phyloP scores from a whole-genome alignment of 2,797 vertebrate genomes.

The Lithobates sylvaticus region DNA sequence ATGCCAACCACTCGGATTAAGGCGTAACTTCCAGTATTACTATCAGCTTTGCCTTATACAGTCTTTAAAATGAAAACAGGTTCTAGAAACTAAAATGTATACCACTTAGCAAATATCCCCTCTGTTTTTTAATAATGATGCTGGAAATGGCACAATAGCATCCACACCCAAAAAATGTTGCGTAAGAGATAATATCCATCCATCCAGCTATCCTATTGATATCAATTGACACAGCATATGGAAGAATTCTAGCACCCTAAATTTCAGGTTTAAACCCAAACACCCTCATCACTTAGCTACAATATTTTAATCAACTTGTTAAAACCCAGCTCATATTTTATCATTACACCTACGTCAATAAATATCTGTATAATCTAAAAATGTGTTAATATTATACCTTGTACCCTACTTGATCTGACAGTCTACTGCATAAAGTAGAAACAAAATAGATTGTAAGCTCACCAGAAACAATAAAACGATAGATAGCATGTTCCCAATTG shows the following conservation, averaged over 20 bases:
- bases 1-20: too few species aligned
- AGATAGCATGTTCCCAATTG: too few species aligned
- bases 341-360: too few species aligned
- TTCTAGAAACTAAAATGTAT: not conserved
- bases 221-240: not conserved
- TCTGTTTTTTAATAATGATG: not conserved
- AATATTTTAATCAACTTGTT: not conserved
- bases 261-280: not conserved
- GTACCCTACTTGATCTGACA: not conserved
- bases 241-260: not conserved
- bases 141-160: not conserved
- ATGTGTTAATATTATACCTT: too few species aligned
- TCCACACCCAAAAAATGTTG: not conserved
- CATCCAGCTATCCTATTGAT: not conserved
- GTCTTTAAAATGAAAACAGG: too few species aligned
- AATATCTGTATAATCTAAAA: too few species aligned
- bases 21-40: not conserved
- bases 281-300: not conserved
- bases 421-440: too few species aligned
- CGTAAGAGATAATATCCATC: not conserved
- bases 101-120: not conserved
- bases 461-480: not conserved
- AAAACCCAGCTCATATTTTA: too few species aligned
- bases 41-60: not conserved
- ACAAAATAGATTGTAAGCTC: not conserved